Evolutionary conservation across 2,888 invertebrate species (phyloP).

Genomic region (Mesoligia furuncula): DNA sequence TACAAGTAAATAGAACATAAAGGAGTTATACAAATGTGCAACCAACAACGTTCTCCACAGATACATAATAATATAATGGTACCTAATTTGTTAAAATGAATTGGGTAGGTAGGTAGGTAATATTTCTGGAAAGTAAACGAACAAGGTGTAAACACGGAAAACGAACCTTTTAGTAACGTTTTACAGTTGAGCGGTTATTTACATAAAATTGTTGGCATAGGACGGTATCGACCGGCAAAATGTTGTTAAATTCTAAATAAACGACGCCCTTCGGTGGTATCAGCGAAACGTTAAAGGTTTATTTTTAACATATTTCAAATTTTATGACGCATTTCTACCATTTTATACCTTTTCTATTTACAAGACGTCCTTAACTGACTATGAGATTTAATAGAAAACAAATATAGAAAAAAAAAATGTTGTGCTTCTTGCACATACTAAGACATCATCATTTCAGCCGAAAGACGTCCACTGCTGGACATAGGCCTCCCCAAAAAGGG

Average conservation of each 20-base stretch:
- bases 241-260: conserved; percentile 49
- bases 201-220: conserved; percentile 49
- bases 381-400: background rate
- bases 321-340: conserved; percentile 25
- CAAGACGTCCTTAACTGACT: background rate
- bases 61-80: too few species aligned
- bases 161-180: conserved; percentile 34
- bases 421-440: background rate
- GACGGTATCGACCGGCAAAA: conserved; percentile 45
- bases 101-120: background rate
- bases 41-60: too few species aligned
- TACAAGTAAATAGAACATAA: too few species aligned
- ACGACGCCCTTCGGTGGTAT: conserved; percentile 41
- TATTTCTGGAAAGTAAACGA: conserved; percentile 25
- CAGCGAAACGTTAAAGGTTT: conserved; percentile 34
- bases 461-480: too few species aligned
- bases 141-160: conserved; percentile 47
- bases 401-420: background rate
- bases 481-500: too few species aligned
- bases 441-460: too few species aligned
- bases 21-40: too few species aligned
- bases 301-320: conserved; percentile 49
- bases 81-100: conserved; percentile 24
- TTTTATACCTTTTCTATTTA: conserved; percentile 12
- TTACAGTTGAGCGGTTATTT: conserved; percentile 55